phyloP scores from a whole-genome alignment of 2,113 vertebrate species.

The Strigops habroptila region DNA sequence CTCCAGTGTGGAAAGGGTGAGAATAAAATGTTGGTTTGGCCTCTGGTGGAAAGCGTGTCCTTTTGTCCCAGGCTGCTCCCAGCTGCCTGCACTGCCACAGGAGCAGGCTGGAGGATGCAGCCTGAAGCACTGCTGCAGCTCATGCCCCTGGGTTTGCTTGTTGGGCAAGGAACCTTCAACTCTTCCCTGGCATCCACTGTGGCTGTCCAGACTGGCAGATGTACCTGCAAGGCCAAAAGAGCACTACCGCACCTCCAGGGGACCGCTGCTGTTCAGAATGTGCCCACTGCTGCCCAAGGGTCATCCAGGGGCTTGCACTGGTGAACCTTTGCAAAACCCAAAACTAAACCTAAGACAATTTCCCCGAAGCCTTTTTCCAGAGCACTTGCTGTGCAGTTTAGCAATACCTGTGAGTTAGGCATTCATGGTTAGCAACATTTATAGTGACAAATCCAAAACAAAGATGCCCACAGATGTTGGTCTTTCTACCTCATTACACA shows the following conservation, averaged over 20 bases:
- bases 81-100: background rate
- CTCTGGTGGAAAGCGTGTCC: background rate
- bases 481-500: background rate
- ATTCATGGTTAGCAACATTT: background rate
- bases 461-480: background rate
- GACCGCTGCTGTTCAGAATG: background rate
- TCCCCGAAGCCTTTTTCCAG: background rate
- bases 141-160: background rate
- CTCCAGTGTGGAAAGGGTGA: background rate
- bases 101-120: background rate
- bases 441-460: background rate
- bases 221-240: background rate
- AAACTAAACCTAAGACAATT: background rate
- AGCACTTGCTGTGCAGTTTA: background rate
- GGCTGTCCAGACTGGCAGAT: background rate
- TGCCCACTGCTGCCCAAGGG: background rate
- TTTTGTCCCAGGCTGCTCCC: background rate
- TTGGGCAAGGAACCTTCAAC: background rate
- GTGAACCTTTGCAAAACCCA: background rate
- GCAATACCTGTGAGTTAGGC: background rate
- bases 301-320: background rate
- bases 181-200: background rate
- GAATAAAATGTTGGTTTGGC: background rate
- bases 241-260: rapidly evolving
- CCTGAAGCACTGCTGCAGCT: background rate